phyloP scores from a whole-genome alignment of 2,797 vertebrate species.

The Xenentodon cancila region DNA sequence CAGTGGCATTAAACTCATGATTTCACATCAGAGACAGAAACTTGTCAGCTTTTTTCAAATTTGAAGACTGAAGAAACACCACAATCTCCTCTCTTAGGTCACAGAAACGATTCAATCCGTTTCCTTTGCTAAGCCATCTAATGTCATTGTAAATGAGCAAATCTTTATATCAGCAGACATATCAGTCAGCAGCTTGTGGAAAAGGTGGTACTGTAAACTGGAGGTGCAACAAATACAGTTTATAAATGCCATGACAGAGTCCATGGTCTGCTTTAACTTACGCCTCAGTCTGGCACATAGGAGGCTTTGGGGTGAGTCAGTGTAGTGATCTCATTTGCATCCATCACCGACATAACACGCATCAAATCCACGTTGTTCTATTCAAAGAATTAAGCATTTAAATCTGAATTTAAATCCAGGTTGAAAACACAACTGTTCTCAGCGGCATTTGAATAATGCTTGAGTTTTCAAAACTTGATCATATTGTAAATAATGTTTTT shows the following conservation, averaged over 20 bases:
- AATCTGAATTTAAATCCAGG: too few relatives aligned
- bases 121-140: slow-evolving; percentile 3
- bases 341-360: background rate
- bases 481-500: too few relatives aligned
- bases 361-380: background rate
- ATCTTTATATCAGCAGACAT: slow-evolving; percentile 7
- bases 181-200: background rate
- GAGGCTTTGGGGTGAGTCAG: background rate
- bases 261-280: background rate
- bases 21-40: slow-evolving; percentile 7
- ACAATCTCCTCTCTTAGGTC: slow-evolving; percentile 25
- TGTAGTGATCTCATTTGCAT: background rate
- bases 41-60: slow-evolving; percentile 5
- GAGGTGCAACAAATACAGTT: background rate
- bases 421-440: too few relatives aligned
- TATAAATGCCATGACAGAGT: slow-evolving; percentile 14
- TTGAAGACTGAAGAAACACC: slow-evolving; percentile 6
- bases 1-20: slow-evolving; percentile 11
- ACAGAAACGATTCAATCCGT: slow-evolving; percentile 9
- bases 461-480: too few relatives aligned
- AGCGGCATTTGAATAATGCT: too few relatives aligned
- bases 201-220: background rate
- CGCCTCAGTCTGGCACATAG: background rate
- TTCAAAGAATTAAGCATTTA: background rate
- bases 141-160: slow-evolving; percentile 1